These are phyloP conservation scores for Gobio gobio DNA, from an alignment of 2,113 vertebrate genomes.

Conservation along the genomic window DNA sequence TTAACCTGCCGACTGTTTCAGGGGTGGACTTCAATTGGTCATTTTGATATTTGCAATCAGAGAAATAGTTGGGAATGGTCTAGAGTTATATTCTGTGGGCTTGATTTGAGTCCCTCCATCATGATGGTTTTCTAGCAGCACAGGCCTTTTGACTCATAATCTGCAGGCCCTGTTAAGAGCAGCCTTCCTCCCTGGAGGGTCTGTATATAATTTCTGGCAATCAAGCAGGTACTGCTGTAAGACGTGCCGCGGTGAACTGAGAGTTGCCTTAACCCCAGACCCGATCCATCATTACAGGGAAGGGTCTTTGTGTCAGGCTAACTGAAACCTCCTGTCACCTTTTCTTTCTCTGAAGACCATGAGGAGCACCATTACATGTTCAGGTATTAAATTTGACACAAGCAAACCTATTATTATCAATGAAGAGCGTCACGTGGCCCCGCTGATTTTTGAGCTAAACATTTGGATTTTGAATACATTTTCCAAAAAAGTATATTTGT, in stretches of 20 bases:
- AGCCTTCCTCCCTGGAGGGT: not conserved
- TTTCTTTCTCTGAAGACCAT: slow-evolving; percentile 14
- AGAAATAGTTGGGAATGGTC: not conserved
- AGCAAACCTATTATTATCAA: slow-evolving; percentile 3
- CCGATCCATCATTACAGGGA: slow-evolving; percentile 45
- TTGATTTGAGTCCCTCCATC: slow-evolving; percentile 26
- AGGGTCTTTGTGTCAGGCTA: slow-evolving; percentile 34
- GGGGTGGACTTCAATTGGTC: not conserved
- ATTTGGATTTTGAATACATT: not conserved
- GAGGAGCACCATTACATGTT: slow-evolving; percentile 19
- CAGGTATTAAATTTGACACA: not conserved
- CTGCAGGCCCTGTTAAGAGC: slow-evolving; percentile 27
- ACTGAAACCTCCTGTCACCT: slow-evolving; percentile 13
- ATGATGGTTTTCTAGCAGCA: slow-evolving; percentile 9
- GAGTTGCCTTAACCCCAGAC: slow-evolving; percentile 41
- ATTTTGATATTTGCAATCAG: not conserved
- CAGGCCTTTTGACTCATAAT: slow-evolving; percentile 1
- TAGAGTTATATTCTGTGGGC: not conserved
- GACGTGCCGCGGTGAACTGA: slow-evolving; percentile 31
- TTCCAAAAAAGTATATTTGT: not conserved
- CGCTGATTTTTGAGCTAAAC: not conserved
- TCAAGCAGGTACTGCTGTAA: slow-evolving; percentile 35
- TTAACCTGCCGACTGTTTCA: not conserved
- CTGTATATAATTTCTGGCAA: slow-evolving; percentile 46
- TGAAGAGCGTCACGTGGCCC: not conserved